A percentile compares a stretch with the other conserved stretches of the same genome.
phyloP scores from a whole-genome alignment of 2,797 vertebrate genomes.

The Hyperoplus lanceolatus region DNA sequence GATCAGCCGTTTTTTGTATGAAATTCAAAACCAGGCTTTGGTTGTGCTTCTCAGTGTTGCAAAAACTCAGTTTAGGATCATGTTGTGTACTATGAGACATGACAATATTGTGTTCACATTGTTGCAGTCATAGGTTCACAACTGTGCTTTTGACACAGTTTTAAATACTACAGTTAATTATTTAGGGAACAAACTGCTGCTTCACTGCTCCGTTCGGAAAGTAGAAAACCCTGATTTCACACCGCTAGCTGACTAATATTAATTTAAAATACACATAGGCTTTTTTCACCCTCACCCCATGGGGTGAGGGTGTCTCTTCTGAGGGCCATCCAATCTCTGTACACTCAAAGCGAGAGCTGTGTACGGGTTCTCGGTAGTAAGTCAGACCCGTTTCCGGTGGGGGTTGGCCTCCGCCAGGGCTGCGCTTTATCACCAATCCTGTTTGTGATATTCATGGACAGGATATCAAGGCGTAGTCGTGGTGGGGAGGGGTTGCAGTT shows the following conservation, averaged over 20 bases:
- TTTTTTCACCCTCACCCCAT: no score
- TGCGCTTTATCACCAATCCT: no score
- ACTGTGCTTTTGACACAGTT: not conserved
- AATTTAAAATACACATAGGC: not conserved
- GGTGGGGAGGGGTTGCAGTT: no score
- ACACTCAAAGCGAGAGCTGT: no score
- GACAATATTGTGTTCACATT: not conserved
- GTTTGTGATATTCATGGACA: no score
- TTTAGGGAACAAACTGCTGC: conserved; percentile 7
- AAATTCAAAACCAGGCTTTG: conserved; percentile 10
- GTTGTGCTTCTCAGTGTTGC: not conserved
- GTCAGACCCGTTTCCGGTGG: no score
- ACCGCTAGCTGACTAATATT: not conserved
- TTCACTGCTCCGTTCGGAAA: not conserved
- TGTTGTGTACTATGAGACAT: not conserved
- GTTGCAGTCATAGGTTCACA: not conserved
- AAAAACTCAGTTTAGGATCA: not conserved
- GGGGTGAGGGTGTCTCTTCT: no score
- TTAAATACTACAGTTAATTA: conserved; percentile 6
- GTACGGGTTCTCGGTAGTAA: no score
- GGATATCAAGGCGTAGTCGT: no score
- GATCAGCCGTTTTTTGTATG: conserved; percentile 25
- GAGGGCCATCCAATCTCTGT: no score
- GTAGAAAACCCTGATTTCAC: not conserved
- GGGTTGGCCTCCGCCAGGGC: no score